Conservation (phyloP, 30 jellyfish, hydroid and myxozoan species). For the Catostylus mosaicus region DNA sequence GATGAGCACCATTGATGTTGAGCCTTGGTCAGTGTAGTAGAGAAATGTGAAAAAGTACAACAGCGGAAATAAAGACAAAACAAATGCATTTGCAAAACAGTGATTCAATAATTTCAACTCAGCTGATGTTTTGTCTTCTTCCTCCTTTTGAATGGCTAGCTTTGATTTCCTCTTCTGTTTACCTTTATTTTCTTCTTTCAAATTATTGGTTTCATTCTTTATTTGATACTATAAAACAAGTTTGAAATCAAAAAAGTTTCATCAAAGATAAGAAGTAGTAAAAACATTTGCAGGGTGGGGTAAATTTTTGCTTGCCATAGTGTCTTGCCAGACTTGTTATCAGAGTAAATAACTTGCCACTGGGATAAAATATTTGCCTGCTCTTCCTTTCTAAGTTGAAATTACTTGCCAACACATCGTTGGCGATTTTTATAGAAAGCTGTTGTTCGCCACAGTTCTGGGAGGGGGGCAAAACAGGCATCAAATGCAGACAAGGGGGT, state of each 20-base stretch:
- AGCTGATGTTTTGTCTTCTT: background rate
- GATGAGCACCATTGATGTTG: conserved; percentile 74
- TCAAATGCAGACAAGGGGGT: no score
- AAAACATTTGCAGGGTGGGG: background rate
- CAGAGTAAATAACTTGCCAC: no score
- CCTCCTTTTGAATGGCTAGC: background rate
- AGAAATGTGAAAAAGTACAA: conserved; percentile 81
- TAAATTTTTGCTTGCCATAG: no score
- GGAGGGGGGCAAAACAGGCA: no score
- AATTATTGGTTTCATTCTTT: conserved; percentile 10
- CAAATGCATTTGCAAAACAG: conserved; percentile 64
- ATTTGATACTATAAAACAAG: background rate
- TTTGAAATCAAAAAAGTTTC: conserved; percentile 1
- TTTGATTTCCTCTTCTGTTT: conserved; percentile 2
- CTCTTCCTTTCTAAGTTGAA: no score
- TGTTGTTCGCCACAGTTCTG: no score
- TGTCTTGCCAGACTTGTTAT: no score
- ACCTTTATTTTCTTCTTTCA: background rate
- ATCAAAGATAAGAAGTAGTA: background rate
- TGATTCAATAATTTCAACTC: background rate
- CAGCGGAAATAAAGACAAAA: conserved; percentile 71
- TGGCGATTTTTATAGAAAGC: no score
- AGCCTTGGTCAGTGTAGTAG: conserved; percentile 97
- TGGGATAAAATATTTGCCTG: no score
- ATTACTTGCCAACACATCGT: no score